Conservation (phyloP, 2,888 invertebrate species). For the Galerucella calmariensis region DNA sequence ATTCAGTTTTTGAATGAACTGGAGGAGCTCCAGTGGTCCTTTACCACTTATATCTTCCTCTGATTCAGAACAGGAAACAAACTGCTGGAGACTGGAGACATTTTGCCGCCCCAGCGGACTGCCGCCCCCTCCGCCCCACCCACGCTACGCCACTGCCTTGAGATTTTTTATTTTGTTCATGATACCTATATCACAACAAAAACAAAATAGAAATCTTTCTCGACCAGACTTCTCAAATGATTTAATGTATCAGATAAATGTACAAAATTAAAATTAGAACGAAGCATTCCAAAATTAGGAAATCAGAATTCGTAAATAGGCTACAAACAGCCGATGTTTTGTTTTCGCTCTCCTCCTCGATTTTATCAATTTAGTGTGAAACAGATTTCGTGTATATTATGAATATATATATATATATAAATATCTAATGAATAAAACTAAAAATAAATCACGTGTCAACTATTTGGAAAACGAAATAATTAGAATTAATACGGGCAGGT, state of each 20-base stretch:
- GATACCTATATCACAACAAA: too few relatives aligned
- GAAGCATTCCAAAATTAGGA: neutral
- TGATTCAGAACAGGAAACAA: too few relatives aligned
- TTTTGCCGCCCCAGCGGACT: too few relatives aligned
- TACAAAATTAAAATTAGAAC: neutral
- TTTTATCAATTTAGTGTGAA: slow-evolving; percentile 2
- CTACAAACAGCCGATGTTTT: slow-evolving; percentile 7
- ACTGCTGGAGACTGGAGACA: too few relatives aligned
- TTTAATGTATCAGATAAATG: neutral
- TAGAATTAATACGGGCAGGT: slow-evolving; percentile 26
- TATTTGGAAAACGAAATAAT: slow-evolving; percentile 12
- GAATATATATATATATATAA: neutral
- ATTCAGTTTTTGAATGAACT: too few relatives aligned
- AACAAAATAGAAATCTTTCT: too few relatives aligned
- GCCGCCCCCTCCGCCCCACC: too few relatives aligned
- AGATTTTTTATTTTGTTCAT: too few relatives aligned
- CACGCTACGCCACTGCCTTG: too few relatives aligned
- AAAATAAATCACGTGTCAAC: slow-evolving; percentile 19
- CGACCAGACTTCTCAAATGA: too few relatives aligned
- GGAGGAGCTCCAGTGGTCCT: too few relatives aligned
- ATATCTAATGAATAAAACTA: neutral
- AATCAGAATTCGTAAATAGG: neutral
- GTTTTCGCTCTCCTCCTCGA: neutral
- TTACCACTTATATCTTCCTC: too few relatives aligned
- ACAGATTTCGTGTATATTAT: slow-evolving; percentile 19